Conservation (phyloP, 2,888 invertebrate genomes). For the Lacanobia wlatinum region DNA sequence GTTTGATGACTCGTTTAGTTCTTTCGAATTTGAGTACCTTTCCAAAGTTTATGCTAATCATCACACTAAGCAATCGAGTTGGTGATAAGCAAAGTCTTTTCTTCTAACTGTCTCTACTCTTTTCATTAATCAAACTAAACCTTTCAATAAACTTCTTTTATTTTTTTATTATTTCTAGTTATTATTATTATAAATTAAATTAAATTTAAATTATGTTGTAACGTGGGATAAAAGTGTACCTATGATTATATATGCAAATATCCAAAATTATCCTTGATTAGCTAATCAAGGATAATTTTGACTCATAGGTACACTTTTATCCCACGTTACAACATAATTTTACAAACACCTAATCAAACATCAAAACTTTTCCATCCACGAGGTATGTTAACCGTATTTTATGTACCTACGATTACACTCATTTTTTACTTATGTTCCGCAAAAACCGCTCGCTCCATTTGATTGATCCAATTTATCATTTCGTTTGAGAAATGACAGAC, state of each 20-base stretch:
- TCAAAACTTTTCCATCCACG: constrained; percentile 4
- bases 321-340: neutral
- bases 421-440: constrained; percentile 38
- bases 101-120: no score
- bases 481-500: constrained; percentile 51
- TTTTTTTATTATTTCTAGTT: no score
- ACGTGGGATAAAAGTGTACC: neutral
- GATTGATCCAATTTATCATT: constrained; percentile 54
- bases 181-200: no score
- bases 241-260: no score
- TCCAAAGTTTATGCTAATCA: neutral
- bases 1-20: neutral
- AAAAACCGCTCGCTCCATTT: constrained; percentile 39
- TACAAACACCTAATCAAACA: neutral
- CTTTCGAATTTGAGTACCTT: neutral
- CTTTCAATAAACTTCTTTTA: no score
- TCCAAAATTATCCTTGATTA: no score
- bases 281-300: no score
- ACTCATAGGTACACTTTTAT: neutral
- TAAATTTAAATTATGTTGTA: neutral
- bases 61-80: neutral
- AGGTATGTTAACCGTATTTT: constrained; percentile 17
- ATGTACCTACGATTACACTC: neutral
- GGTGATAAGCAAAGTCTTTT: neutral
- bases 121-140: no score